Evolutionary conservation across 2,888 invertebrate species (phyloP).

Genomic region (Oscheius sp.): DNA sequence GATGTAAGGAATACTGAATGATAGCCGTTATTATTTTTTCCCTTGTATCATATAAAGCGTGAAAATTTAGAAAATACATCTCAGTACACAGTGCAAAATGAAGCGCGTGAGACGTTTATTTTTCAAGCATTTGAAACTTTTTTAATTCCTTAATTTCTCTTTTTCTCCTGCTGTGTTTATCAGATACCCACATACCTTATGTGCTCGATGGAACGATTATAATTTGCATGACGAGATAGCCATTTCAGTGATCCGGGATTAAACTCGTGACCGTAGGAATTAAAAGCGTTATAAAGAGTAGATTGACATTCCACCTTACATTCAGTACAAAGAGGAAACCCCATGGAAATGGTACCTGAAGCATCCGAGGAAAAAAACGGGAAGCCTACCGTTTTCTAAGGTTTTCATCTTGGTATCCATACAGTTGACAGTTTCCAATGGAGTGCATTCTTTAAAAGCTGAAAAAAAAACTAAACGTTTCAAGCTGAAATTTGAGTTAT

Average conservation of each 20-base stretch:
- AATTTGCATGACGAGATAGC: constrained; percentile 44
- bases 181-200: constrained; percentile 38
- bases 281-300: constrained; percentile 63
- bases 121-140: too few species aligned
- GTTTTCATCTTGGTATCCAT: constrained; percentile 34
- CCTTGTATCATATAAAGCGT: too few species aligned
- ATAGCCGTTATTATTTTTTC: too few species aligned
- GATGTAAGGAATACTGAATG: neutral
- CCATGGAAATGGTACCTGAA: constrained; percentile 28
- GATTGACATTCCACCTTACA: constrained; percentile 50
- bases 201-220: constrained; percentile 35
- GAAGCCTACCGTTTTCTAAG: constrained; percentile 13
- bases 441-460: constrained; percentile 50
- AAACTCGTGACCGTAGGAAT: constrained; percentile 65
- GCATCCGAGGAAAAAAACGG: neutral
- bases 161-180: neutral
- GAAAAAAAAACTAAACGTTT: constrained; percentile 13
- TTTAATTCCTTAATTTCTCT: too few species aligned
- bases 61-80: too few species aligned
- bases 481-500: neutral
- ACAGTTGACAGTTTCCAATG: constrained; percentile 47
- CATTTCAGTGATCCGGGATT: constrained; percentile 55
- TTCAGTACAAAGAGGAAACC: constrained; percentile 44
- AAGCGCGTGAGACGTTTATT: too few species aligned
- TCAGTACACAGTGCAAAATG: too few species aligned